Evolutionary conservation across 2,888 invertebrate species (phyloP).

Genomic region (Tinea trinotella): DNA sequence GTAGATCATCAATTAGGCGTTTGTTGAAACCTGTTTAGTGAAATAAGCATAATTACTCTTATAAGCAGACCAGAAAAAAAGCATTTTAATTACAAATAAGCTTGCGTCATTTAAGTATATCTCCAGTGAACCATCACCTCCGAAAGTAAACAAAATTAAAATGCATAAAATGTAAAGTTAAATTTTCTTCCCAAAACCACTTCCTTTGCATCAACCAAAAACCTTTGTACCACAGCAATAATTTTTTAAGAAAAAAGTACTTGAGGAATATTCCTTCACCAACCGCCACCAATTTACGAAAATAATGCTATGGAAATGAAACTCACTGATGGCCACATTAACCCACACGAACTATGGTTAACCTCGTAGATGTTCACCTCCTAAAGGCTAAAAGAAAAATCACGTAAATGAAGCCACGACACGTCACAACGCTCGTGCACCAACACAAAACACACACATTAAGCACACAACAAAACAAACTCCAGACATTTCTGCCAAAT

Average conservation of each 20-base stretch:
- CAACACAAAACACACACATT: constrained; percentile 31
- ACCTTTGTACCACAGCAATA: too few relatives aligned
- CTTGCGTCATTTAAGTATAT: too few relatives aligned
- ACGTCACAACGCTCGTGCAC: constrained; percentile 31
- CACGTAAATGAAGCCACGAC: constrained; percentile 39
- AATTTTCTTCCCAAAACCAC: not conserved
- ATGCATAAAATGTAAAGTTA: not conserved
- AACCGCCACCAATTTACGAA: constrained; percentile 38
- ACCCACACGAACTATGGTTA: constrained; percentile 30
- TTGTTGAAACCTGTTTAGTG: constrained; percentile 70
- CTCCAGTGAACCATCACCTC: too few relatives aligned
- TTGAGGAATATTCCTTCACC: constrained; percentile 40
- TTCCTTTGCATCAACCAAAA: not conserved
- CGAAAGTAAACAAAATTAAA: not conserved
- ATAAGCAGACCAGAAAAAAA: too few relatives aligned
- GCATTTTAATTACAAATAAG: too few relatives aligned
- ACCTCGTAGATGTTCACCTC: not conserved
- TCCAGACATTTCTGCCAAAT: not conserved
- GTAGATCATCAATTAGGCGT: constrained; percentile 84
- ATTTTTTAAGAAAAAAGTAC: too few relatives aligned
- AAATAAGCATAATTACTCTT: too few relatives aligned
- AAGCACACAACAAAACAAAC: constrained; percentile 18
- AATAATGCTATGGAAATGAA: constrained; percentile 42
- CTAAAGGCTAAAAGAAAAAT: constrained; percentile 31
- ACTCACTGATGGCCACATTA: constrained; percentile 49